Evolutionary conservation across 2,797 vertebrate genomes (phyloP), one percentile per base, ranked within the genome.

Genomic region (Paguma larvata): DNA sequence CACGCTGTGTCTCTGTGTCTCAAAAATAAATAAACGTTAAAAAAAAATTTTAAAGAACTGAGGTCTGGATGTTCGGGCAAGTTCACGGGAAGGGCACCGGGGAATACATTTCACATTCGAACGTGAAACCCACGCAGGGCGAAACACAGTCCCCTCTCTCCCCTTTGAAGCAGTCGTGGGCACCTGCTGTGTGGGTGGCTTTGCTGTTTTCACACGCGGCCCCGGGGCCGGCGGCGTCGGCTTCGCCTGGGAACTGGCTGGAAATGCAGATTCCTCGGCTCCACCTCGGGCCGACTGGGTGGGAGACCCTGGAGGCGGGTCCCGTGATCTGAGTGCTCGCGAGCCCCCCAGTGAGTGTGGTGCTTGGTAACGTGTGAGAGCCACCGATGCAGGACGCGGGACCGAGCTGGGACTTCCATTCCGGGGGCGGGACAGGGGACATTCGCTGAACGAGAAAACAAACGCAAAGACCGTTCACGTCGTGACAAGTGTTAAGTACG

Each of bases 71-170:
- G 46, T 75, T 27, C 46, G 25, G 63, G 23, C 23, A 23, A 12
- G 32, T 3, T 70, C 32, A 32, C 2, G n/a, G 34, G 12, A 23
- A 59, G 3, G 38, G 19, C 6, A 2, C 23, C 59, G 30, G 48
- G 59, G 23, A 14, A 14, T 6, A 38, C 18, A 6, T 6, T 46
- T 41, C n/a, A 30, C 11, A 18, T 21, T 63, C 32, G 18, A 30
- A 38, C 25, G 3, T 67, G 7, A 11, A 68, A 7, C 5, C 75
- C 18, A 0, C 11, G 3, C 25, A 0, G 63, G 0, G 1, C 0
- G 48, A 56, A 27, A 25, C 3, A 12, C 0, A 2, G 18, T 30
- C 34, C 30, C 5, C 30, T 41, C 27, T 30, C 25, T 44, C 77
- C 38, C 48, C 48, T 25, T 21, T 25, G 48, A 44, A 25, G 12